Percentiles rank a stretch among this genome's conserved stretches.
Evolutionary conservation across 2,888 invertebrate genomes (phyloP).

Genomic region (Zonitis immaculata): DNA sequence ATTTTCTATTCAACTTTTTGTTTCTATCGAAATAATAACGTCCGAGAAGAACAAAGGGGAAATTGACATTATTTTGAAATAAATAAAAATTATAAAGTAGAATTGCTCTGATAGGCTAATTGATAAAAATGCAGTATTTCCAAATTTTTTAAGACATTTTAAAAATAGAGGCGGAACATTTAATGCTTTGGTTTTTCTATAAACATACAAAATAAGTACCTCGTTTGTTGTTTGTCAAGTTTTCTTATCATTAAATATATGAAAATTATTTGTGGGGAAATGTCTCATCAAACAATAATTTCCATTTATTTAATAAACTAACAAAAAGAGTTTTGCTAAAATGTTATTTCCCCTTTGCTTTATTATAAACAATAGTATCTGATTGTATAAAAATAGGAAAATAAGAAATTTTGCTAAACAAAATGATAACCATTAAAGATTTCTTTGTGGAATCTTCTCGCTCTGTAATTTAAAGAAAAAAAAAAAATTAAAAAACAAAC

Average conservation of each 20-base stretch:
- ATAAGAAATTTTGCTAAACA: too few species aligned
- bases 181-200: background rate
- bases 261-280: background rate
- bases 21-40: background rate
- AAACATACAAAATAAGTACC: background rate
- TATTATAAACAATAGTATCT: too few species aligned
- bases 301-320: too few species aligned
- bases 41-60: background rate
- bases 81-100: background rate
- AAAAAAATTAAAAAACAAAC: too few species aligned
- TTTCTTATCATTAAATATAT: background rate
- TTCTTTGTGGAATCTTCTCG: too few species aligned
- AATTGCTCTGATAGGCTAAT: background rate
- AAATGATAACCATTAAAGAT: too few species aligned
- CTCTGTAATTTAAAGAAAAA: too few species aligned
- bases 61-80: background rate
- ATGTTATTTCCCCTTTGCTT: conserved; percentile 9
- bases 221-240: background rate
- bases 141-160: conserved; percentile 17
- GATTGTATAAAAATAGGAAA: too few species aligned
- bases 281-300: background rate
- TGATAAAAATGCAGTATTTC: too few species aligned
- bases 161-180: conserved; percentile 4
- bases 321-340: background rate
- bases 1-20: too few species aligned